A percentile compares a stretch with the other conserved stretches of the same genome.
Evolutionary conservation across 2,888 invertebrate genomes (phyloP).

Genomic region (Ochropleura leucogaster): DNA sequence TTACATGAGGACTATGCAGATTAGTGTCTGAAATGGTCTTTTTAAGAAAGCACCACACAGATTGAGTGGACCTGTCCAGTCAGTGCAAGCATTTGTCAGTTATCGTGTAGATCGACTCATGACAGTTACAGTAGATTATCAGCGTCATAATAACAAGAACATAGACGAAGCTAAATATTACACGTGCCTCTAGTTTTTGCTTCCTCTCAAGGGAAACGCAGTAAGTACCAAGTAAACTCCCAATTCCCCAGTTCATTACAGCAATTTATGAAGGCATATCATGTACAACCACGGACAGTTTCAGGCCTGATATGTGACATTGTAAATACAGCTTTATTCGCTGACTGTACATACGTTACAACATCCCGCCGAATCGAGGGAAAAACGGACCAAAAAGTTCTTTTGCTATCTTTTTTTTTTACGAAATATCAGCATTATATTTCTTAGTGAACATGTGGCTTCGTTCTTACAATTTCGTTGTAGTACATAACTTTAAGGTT

Average conservation of each 20-base stretch:
- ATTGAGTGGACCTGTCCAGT: too few relatives aligned
- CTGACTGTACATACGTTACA: constrained; percentile 16
- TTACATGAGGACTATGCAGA: too few relatives aligned
- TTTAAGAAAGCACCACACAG: too few relatives aligned
- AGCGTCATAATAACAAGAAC: neutral
- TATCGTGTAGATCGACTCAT: too few relatives aligned
- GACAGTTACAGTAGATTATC: neutral
- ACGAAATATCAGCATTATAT: constrained; percentile 48
- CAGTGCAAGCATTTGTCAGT: too few relatives aligned
- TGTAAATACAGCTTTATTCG: constrained; percentile 20
- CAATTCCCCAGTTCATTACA: constrained; percentile 28
- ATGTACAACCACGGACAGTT: constrained; percentile 26
- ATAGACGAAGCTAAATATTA: neutral
- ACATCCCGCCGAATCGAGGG: constrained; percentile 18
- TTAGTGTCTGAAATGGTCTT: too few relatives aligned
- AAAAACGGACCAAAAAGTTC: constrained; percentile 33
- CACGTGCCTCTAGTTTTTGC: neutral
- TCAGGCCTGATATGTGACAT: constrained; percentile 26
- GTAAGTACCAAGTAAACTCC: neutral
- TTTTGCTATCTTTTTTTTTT: constrained; percentile 23
- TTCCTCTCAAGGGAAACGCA: neutral
- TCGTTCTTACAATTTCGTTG: constrained; percentile 20
- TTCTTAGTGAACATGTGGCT: constrained; percentile 39
- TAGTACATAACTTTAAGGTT: constrained; percentile 32
- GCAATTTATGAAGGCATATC: constrained; percentile 30